A percentile compares a stretch with the other conserved stretches of the same genome.
These are phyloP conservation scores for Galagoides demidoff DNA, from an alignment of 2,797 vertebrate genomes.

Conservation along the genomic window DNA sequence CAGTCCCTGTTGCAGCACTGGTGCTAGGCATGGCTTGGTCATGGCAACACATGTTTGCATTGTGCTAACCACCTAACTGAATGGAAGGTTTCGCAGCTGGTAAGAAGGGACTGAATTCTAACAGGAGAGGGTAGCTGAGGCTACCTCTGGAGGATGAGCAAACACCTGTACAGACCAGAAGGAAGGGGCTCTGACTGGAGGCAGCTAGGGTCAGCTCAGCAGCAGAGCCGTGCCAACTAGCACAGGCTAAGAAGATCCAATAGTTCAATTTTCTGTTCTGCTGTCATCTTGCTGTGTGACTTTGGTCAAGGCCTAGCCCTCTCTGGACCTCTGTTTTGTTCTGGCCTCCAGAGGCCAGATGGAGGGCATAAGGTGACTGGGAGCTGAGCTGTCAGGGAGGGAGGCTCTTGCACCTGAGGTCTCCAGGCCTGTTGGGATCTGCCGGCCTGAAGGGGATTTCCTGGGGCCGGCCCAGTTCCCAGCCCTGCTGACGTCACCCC, in stretches of 20 bases:
- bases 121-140: background rate
- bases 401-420: slow-evolving; percentile 58
- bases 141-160: background rate
- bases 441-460: slow-evolving; percentile 79
- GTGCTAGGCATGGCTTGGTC: background rate
- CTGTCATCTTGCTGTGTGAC: background rate
- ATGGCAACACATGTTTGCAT: background rate
- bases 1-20: background rate
- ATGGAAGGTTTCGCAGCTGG: background rate
- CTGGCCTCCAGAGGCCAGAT: background rate
- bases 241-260: background rate
- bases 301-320: background rate
- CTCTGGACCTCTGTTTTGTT: background rate
- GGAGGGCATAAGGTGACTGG: background rate
- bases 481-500: slow-evolving; percentile 66
- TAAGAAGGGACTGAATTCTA: background rate
- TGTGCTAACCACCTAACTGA: background rate
- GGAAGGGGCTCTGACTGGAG: background rate
- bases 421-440: slow-evolving; percentile 79
- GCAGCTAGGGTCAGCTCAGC: background rate
- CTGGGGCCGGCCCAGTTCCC: slow-evolving; percentile 76
- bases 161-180: background rate
- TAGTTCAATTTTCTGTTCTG: background rate
- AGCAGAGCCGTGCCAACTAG: background rate
- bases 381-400: background rate